Base-by-base conservation (phyloP, 2,113 vertebrate genomes). In the Athene noctua region DNA sequence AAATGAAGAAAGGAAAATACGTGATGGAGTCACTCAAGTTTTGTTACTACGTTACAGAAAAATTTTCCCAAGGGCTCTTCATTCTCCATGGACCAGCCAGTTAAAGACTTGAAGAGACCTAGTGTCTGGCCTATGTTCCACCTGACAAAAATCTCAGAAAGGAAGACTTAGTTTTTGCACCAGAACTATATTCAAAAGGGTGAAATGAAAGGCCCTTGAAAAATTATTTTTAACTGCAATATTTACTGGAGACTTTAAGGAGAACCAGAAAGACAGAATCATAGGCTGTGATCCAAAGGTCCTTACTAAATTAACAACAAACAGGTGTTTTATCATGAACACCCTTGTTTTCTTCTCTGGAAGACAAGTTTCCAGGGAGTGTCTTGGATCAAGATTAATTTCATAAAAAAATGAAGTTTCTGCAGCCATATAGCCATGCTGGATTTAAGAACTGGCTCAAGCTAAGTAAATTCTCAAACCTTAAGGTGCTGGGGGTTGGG, bases 331-430 rank as follows among this genome's bases (percentile, higher is more conserved):
- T 77, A 65, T 62, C 20, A 79, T 18, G 61, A 80, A 71, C 61
- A 87, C 40, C 49, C 26, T 88, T 81, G 49, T 70, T 90, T 90
- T 86, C 59, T 67, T 87, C 65, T 78, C 80, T 66, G 55, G 61
- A 86, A 80, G 67, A 94, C 59, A 78, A 71, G 51, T 94, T 96
- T 96, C 90, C 87, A 81, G 81, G 80, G 75, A 94, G 61, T 73
- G 57, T 46, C 91, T 84, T 88, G 62, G 85, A 84, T 55, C 44
- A 49, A 88, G 49, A 88, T 38, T 40, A 72, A 22, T 63, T 91
- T 86, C n/a, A 47, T 38, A 38, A 67, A 91, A 96, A 63, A 94
- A 94, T 86, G 32, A 86, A 84, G 57, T 61, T 74, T 88, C 36
- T 67, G 29, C 52, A 88, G 57, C 52, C 89, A 75, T 57, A 51